Conservation (phyloP, 2,888 invertebrate species). For the Polymixis flavicincta region DNA sequence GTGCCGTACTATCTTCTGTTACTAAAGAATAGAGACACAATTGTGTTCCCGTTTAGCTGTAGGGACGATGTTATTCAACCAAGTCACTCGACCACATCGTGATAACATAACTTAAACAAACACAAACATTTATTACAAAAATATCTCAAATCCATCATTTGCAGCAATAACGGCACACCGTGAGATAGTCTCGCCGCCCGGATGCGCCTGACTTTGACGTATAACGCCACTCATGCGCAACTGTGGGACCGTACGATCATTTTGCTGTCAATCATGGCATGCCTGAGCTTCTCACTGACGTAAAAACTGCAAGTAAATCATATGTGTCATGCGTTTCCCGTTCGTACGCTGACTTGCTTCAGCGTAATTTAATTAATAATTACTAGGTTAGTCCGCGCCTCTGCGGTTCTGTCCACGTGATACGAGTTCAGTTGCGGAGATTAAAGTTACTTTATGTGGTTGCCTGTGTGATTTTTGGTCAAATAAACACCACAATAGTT, state of each 20-base stretch:
- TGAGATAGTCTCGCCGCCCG: slow-evolving; percentile 65
- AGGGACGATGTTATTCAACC: background rate
- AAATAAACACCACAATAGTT: background rate
- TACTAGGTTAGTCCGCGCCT: slow-evolving; percentile 12
- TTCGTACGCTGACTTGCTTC: slow-evolving; percentile 24
- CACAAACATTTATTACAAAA: slow-evolving; percentile 31
- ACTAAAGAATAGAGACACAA: background rate
- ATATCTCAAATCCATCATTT: slow-evolving; percentile 50
- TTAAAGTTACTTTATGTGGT: background rate
- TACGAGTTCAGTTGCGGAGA: background rate
- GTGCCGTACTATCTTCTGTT: background rate
- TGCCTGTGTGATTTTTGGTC: no score
- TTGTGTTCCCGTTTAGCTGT: background rate
- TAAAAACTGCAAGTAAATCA: slow-evolving; percentile 61
- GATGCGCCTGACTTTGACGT: slow-evolving; percentile 66
- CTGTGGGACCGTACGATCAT: slow-evolving; percentile 65
- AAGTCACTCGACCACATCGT: background rate
- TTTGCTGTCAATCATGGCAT: slow-evolving; percentile 65
- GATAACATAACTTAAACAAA: slow-evolving; percentile 20
- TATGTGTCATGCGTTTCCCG: slow-evolving; percentile 58
- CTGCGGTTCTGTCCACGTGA: slow-evolving; percentile 11
- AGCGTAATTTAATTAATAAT: slow-evolving; percentile 43
- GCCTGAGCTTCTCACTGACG: slow-evolving; percentile 56
- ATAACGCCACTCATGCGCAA: slow-evolving; percentile 63
- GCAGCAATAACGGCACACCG: slow-evolving; percentile 57